These are phyloP conservation scores for Arvicanthis niloticus DNA, from an alignment of 2,113 vertebrate genomes.

Conservation along the genomic window DNA sequence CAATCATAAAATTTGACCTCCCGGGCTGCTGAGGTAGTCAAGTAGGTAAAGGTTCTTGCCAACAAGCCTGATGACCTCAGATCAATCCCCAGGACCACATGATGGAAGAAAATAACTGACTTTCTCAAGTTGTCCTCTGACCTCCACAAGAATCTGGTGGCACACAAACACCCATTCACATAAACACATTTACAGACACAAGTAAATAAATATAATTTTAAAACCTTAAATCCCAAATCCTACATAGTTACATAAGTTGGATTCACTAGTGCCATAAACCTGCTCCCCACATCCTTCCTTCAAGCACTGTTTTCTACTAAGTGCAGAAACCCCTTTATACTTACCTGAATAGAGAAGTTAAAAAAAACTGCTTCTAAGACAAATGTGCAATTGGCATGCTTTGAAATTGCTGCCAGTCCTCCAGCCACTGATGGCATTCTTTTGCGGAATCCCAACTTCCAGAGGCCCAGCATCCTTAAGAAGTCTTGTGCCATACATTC, in stretches of 20 bases:
- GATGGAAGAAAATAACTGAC: neutral
- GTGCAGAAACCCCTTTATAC: neutral
- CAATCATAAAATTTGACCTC: neutral
- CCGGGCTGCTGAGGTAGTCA: neutral
- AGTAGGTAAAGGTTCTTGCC: neutral
- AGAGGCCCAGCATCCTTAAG: neutral
- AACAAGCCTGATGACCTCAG: neutral
- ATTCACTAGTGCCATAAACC: slow-evolving; percentile 13
- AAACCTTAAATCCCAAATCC: neutral
- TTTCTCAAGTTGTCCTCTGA: neutral
- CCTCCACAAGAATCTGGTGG: neutral
- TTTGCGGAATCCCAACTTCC: neutral
- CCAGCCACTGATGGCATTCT: neutral
- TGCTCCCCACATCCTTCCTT: neutral
- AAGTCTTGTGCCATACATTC: neutral
- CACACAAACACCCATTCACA: neutral
- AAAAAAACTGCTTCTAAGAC: neutral
- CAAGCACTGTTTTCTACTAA: neutral
- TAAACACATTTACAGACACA: neutral
- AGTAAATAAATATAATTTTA: neutral
- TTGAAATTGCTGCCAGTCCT: neutral
- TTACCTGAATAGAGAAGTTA: neutral
- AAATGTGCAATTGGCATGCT: neutral
- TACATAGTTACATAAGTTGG: neutral
- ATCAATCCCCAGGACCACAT: neutral